phyloP scores from a whole-genome alignment of 2,797 vertebrate species.

The Manis javanica region DNA sequence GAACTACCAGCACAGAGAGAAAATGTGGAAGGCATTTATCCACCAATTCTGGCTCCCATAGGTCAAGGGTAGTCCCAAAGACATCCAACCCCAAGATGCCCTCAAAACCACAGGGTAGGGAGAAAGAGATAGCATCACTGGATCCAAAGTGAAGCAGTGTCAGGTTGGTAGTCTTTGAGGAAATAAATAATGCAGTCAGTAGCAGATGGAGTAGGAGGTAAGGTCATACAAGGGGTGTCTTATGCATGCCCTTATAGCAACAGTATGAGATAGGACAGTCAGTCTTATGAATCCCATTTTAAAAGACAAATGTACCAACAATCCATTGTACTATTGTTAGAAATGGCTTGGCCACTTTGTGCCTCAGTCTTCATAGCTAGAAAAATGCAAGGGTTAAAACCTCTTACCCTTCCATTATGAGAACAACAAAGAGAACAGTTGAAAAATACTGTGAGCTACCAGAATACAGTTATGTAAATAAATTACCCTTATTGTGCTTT shows the following conservation, averaged over 20 bases:
- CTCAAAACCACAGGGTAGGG: background rate
- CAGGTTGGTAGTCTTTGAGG: background rate
- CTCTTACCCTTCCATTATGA: constrained; percentile 12
- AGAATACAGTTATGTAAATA: constrained; percentile 42
- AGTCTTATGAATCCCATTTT: constrained; percentile 33
- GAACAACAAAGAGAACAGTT: constrained; percentile 30
- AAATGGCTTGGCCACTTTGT: background rate
- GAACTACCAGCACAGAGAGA: background rate
- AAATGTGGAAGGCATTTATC: constrained; percentile 15
- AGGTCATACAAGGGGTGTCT: background rate
- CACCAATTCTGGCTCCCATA: background rate
- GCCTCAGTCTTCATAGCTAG: background rate
- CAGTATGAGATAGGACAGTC: background rate
- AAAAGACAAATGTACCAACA: background rate
- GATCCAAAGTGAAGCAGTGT: background rate
- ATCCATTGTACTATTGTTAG: background rate
- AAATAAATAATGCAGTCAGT: background rate
- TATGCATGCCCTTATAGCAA: background rate
- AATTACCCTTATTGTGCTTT: constrained; percentile 15
- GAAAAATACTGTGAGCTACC: background rate
- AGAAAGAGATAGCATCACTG: background rate
- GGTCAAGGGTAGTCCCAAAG: background rate
- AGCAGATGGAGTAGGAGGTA: background rate
- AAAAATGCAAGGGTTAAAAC: background rate
- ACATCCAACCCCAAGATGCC: background rate